A percentile compares a stretch with the other conserved stretches of the same genome.
Evolutionary conservation across 2,113 vertebrate species (phyloP).

Genomic region (Nerophis ophidion): DNA sequence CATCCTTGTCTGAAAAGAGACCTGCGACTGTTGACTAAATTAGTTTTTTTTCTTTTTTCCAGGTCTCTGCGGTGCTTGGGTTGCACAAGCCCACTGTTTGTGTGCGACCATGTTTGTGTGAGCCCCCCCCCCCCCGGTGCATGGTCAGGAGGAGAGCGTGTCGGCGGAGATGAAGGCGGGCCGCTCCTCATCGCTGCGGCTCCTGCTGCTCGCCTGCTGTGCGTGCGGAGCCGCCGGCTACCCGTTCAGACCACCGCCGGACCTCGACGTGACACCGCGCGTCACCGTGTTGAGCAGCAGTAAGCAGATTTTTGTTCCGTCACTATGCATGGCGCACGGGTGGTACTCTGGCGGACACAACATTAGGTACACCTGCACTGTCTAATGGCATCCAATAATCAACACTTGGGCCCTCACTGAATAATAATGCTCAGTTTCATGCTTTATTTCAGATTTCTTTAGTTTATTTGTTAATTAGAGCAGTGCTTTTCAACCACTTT

Average conservation of each 20-base stretch:
- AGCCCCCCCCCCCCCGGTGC: constrained; percentile 10
- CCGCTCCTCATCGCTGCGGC: constrained; percentile 18
- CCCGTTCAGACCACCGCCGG: constrained; percentile 61
- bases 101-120: constrained; percentile 41
- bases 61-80: constrained; percentile 19
- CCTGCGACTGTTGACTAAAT: no score
- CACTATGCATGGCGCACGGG: background rate
- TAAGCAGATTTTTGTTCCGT: constrained; percentile 33
- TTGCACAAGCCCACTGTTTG: background rate
- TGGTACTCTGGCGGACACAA: background rate
- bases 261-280: constrained; percentile 69
- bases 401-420: background rate
- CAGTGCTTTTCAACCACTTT: no score
- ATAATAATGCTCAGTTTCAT: no score
- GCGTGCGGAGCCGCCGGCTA: constrained; percentile 36
- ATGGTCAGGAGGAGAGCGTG: constrained; percentile 24
- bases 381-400: background rate
- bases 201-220: constrained; percentile 55
- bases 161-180: constrained; percentile 27
- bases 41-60: constrained; percentile 10
- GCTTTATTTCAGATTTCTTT: no score
- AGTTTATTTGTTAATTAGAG: background rate
- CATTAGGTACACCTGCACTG: background rate
- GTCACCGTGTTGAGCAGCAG: constrained; percentile 61
- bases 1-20: no score